phyloP scores from a whole-genome alignment of 1,140 invertebrate species.

The Xylocopa sonorina region DNA sequence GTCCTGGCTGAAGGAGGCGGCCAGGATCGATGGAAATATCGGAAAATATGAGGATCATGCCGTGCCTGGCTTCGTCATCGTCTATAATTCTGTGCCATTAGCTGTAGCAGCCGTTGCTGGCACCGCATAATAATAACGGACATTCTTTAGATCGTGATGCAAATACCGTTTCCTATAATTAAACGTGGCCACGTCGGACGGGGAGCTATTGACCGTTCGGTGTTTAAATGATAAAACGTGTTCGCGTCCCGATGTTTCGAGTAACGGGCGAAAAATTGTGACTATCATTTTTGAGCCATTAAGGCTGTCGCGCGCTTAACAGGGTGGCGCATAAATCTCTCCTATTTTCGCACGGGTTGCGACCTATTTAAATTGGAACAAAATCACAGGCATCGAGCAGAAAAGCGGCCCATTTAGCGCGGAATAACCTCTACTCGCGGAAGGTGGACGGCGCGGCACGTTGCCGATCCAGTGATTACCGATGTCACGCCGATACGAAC shows the following conservation, averaged over 20 bases:
- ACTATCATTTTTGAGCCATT: background rate
- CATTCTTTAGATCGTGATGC: slow-evolving; percentile 57
- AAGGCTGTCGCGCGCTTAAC: too few relatives aligned
- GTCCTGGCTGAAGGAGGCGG: slow-evolving; percentile 49
- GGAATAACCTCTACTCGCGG: too few relatives aligned
- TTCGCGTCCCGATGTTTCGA: background rate
- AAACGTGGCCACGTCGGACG: slow-evolving; percentile 16
- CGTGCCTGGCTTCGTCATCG: slow-evolving; percentile 42
- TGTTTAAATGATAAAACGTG: slow-evolving; percentile 19
- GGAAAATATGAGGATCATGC: slow-evolving; percentile 62
- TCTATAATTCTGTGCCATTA: slow-evolving; percentile 43
- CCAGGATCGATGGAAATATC: slow-evolving; percentile 63
- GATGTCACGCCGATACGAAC: too few relatives aligned
- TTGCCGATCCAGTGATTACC: too few relatives aligned
- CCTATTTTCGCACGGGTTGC: too few relatives aligned
- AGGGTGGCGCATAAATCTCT: too few relatives aligned
- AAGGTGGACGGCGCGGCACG: too few relatives aligned
- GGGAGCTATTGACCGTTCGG: too few relatives aligned
- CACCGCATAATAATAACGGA: slow-evolving; percentile 64
- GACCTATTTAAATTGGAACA: too few relatives aligned
- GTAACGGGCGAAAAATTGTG: background rate
- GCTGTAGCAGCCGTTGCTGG: slow-evolving; percentile 34
- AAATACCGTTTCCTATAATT: slow-evolving; percentile 60
- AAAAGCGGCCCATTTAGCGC: too few relatives aligned
- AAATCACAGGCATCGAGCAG: too few relatives aligned